Evolutionary conservation across 2,888 invertebrate species (phyloP), one percentile per base, ranked within the genome.

Genomic region (Kryphioiulus occultus): DNA sequence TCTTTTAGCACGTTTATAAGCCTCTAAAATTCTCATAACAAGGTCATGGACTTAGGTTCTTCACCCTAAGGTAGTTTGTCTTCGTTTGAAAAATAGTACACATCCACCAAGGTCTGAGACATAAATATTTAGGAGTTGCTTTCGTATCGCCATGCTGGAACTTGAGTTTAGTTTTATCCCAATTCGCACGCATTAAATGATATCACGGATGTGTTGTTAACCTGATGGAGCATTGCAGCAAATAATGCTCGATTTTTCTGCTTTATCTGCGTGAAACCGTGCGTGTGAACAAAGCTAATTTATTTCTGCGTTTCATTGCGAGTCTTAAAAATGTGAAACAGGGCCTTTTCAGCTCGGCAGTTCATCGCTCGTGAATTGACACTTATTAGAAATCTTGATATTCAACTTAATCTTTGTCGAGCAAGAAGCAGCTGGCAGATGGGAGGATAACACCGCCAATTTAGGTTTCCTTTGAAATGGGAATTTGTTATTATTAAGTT

Each of bases 1-100:
- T 68, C 68, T 68, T 68, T 68, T 68, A 68, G 22, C 68, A 68
- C 68, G 68, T 68, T 68, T 68, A 68, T 68, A 68, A 68, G 68
- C 68, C 68, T 68, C 68, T 68, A 68, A 68, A 26, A 68, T 26
- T 26, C 68, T 68, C 68, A 68, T 68, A 68, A 68, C 68, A 68
- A 68, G 68, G 68, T 68, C 68, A 68, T 68, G 68, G 68, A 68
- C 68, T 68, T 26, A 26, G 68, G 68, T 68, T 68, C 68, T 68
- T 68, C 68, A 68, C 68, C 68, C 68, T 68, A 1, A 26, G 68
- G 68, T 68, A 26, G 68, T 68, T 26, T 68, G 68, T 68, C 26
- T 68, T 68, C 68, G n/a, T 12, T 53, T 53, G n/a, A 47, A 47
- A 53, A 53, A 53, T 53, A 15, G 3, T n/a, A 19, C 53, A 26